Percentiles rank a stretch among this genome's conserved stretches.
Conservation (phyloP, 1,140 invertebrate genomes). For the Phthorimaea operculella region DNA sequence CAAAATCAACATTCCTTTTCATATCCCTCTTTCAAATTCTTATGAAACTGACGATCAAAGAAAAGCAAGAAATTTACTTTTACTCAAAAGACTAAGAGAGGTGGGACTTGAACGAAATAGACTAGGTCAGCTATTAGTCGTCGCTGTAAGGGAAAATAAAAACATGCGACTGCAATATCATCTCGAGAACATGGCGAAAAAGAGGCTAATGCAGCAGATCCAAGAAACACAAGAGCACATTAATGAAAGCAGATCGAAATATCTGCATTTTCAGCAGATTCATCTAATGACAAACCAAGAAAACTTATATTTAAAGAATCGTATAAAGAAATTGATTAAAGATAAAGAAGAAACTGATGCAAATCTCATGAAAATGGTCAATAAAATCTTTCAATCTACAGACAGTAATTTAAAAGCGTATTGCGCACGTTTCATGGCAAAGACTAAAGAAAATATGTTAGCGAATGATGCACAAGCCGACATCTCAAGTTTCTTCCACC, state of each 20-base stretch:
- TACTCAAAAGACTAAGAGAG: constrained; percentile 45
- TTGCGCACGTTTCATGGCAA: constrained; percentile 44
- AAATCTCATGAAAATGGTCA: constrained; percentile 40
- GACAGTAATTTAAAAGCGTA: constrained; percentile 42
- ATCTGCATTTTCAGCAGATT: constrained; percentile 45
- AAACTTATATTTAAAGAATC: constrained; percentile 42
- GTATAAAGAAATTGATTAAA: constrained; percentile 34
- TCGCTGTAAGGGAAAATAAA: constrained; percentile 46
- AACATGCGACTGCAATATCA: constrained; percentile 41
- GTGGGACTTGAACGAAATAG: constrained; percentile 39
- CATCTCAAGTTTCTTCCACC: constrained; percentile 38
- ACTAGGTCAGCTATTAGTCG: constrained; percentile 33
- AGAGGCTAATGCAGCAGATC: constrained; percentile 30
- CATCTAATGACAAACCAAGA: constrained; percentile 46
- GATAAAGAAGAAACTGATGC: constrained; percentile 44
- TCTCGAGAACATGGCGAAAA: constrained; percentile 38
- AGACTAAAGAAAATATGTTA: constrained; percentile 40
- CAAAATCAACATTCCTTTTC: too few species aligned
- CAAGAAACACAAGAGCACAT: constrained; percentile 40
- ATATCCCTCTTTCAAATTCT: too few species aligned
- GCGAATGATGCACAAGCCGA: constrained; percentile 40
- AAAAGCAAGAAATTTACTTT: constrained; percentile 4
- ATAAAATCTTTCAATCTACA: constrained; percentile 41
- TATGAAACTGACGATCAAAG: too few species aligned
- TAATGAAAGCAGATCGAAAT: constrained; percentile 38